Percentiles rank a stretch among this genome's conserved stretches.
phyloP scores from a whole-genome alignment of 1,140 invertebrate genomes.

The Drosophila lowei region DNA sequence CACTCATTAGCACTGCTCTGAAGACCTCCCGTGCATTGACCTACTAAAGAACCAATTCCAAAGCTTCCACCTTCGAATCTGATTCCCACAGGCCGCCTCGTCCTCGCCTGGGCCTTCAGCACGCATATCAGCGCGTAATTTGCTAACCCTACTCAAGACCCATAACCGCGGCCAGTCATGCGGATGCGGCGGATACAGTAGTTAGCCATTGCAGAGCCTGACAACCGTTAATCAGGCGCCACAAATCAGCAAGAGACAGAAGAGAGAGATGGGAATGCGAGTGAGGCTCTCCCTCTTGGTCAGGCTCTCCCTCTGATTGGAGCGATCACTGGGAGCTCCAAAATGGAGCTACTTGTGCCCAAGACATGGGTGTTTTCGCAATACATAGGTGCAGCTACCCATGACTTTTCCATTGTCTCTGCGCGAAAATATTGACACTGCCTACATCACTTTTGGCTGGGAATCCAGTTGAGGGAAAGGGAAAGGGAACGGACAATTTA shows the following conservation, averaged over 20 bases:
- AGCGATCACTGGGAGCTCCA: slow-evolving; percentile 5
- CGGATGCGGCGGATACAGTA: slow-evolving; percentile 28
- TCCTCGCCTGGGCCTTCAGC: slow-evolving; percentile 24
- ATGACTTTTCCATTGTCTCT: slow-evolving; percentile 61
- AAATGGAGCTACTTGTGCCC: slow-evolving; percentile 30
- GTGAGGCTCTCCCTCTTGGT: too few species aligned
- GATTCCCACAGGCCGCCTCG: slow-evolving; percentile 45
- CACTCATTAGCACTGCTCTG: slow-evolving; percentile 34
- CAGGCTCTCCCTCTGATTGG: neutral
- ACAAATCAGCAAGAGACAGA: slow-evolving; percentile 46
- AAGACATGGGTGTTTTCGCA: slow-evolving; percentile 14
- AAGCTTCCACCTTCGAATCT: slow-evolving; percentile 4
- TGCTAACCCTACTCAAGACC: slow-evolving; percentile 65
- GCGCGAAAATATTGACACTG: slow-evolving; percentile 74
- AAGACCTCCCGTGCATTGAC: slow-evolving; percentile 51
- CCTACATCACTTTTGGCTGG: slow-evolving; percentile 9
- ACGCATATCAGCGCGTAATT: slow-evolving; percentile 55
- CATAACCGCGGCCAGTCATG: slow-evolving; percentile 20
- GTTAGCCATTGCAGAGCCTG: slow-evolving; percentile 43
- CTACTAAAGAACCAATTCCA: slow-evolving; percentile 28
- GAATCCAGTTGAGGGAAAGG: slow-evolving; percentile 5
- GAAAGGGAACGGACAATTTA: slow-evolving; percentile 18
- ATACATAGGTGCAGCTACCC: slow-evolving; percentile 25
- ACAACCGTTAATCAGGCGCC: slow-evolving; percentile 75
- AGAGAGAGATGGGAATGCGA: slow-evolving; percentile 1